Base-by-base conservation (phyloP, 2,113 vertebrate species). In the Lepus timidus region DNA sequence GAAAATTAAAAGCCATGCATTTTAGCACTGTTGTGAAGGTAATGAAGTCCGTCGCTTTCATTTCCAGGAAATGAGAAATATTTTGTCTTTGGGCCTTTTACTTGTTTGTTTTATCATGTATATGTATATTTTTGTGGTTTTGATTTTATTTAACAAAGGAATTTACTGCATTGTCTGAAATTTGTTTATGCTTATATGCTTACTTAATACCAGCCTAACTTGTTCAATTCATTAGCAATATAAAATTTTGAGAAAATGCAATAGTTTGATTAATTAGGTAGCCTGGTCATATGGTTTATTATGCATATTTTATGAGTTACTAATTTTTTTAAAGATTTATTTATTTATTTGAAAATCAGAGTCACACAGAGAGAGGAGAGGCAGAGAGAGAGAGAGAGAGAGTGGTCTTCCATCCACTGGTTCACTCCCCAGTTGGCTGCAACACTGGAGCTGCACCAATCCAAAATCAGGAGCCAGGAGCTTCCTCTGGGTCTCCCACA, bases 81-180 rank as follows among this genome's bases (percentile, higher is more conserved):
- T 55, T 84, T 80, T 71, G 27, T 78, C 23, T 88, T 75, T 14
- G 27, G 7, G 14, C 17, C 16, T 82, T 64, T 39, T 44, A 7
- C 23, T 49, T 85, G n/a, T 85, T 71, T 91, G 39, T 33, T 23
- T 71, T 71, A 17, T 36, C 65, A 23, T 81, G 31, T 73, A 0
- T 6, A 17, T 68, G 4, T 36, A 4, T 84, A 39, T 92, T 39
- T 51, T 27, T 84, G 25, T 84, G 51, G 29, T 39, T 76, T 85
- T 51, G 22, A 22, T 92, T 70, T 90, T 88, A n/a, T 90, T 71
- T 85, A 79, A 65, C 13, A 85, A 71, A 20, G n/a, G 36, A 61
- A 80, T 73, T 88, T 65, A n/a, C 4, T 64, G 55, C n/a, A n/a
- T 88, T 73, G 9, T 88, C 44, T 93, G 55, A 93, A 80, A 81